These are phyloP conservation scores for Cavia porcellus DNA, from an alignment of 2,113 vertebrate genomes.

Conservation along the genomic window DNA sequence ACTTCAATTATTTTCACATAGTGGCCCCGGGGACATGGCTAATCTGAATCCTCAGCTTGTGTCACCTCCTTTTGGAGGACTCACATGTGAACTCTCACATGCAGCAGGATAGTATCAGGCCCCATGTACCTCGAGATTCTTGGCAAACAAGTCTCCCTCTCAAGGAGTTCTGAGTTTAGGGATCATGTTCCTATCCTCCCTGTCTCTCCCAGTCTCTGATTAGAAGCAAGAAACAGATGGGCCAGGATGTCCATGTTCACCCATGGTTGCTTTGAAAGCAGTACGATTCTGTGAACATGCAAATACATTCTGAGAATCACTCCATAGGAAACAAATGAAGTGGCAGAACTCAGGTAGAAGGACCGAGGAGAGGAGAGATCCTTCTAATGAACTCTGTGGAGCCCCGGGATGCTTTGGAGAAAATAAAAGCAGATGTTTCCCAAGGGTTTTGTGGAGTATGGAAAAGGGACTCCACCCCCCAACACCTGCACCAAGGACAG, in stretches of 20 bases:
- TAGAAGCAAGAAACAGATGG: neutral
- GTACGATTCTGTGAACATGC: neutral
- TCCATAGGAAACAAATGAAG: neutral
- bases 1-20: constrained; percentile 79
- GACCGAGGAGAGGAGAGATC: neutral
- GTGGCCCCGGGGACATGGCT: constrained; percentile 15
- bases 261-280: neutral
- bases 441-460: neutral
- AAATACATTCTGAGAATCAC: neutral
- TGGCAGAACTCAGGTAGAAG: neutral
- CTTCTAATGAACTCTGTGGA: neutral
- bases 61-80: constrained; percentile 70
- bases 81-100: neutral
- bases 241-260: neutral
- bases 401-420: neutral
- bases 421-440: neutral
- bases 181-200: no score
- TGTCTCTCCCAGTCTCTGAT: neutral
- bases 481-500: neutral
- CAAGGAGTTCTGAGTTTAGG: neutral
- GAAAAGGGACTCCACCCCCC: neutral
- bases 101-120: neutral
- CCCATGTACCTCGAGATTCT: neutral
- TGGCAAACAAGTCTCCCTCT: neutral
- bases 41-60: constrained; percentile 63